phyloP scores from a whole-genome alignment of 2,888 invertebrate genomes.

The Heterodera filipjevi region DNA sequence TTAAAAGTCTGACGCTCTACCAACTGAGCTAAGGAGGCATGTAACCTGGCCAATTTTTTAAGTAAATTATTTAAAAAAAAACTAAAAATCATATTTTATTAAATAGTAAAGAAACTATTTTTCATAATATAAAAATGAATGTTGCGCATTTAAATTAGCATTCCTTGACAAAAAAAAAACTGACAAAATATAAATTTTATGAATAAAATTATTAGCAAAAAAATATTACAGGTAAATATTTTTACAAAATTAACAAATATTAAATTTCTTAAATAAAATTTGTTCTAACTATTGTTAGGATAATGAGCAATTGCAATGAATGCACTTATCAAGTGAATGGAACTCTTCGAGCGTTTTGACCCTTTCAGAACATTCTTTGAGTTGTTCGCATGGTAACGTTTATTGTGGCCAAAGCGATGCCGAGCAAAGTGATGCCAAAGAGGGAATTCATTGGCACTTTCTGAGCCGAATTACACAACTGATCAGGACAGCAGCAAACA shows the following conservation, averaged over 20 bases:
- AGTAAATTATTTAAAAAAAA: background rate
- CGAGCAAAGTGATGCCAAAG: background rate
- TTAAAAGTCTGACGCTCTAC: slow-evolving; percentile 34
- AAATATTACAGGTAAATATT: too few species aligned
- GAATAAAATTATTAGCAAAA: too few species aligned
- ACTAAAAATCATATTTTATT: background rate
- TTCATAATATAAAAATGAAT: too few species aligned
- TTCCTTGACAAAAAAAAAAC: too few species aligned
- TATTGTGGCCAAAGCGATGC: background rate
- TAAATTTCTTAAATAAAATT: too few species aligned
- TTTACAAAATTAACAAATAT: too few species aligned
- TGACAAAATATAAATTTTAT: too few species aligned
- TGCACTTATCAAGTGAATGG: background rate
- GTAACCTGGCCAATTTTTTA: background rate
- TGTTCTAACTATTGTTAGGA: too few species aligned
- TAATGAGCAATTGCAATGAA: too few species aligned
- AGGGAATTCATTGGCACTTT: background rate
- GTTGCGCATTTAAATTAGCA: too few species aligned
- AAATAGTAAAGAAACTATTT: background rate
- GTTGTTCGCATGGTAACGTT: slow-evolving; percentile 5
- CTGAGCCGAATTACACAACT: slow-evolving; percentile 42
- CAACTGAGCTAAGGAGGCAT: slow-evolving; percentile 30
- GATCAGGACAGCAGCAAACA: slow-evolving; percentile 60
- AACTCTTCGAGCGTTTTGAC: background rate
- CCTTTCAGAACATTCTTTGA: background rate